These are phyloP conservation scores for Coregonus clupeaformis DNA, from an alignment of 2,113 vertebrate species.

Conservation along the genomic window DNA sequence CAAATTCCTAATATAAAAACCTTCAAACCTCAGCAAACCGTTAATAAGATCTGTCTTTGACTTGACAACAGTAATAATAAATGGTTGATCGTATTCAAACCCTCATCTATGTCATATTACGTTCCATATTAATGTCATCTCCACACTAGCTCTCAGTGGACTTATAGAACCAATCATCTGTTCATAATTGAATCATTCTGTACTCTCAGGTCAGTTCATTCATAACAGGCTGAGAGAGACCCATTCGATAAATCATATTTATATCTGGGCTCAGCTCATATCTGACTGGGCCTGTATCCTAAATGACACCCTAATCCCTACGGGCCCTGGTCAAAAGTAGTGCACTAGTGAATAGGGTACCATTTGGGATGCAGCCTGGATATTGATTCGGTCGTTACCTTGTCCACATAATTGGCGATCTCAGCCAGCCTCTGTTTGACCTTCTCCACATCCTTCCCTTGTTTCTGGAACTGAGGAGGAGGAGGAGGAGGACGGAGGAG, in stretches of 20 bases:
- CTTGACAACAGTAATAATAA: not conserved
- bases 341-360: no score
- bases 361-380: not conserved
- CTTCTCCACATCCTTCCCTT: constrained; percentile 95
- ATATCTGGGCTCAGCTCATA: not conserved
- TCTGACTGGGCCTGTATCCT: not conserved
- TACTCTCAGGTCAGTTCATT: constrained; percentile 41
- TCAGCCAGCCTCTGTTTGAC: constrained; percentile 95
- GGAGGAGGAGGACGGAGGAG: not conserved
- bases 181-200: constrained; percentile 58
- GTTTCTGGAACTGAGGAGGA: constrained; percentile 88
- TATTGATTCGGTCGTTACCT: constrained; percentile 79
- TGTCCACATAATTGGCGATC: constrained; percentile 97
- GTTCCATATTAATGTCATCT: not conserved
- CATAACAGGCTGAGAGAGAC: constrained; percentile 33
- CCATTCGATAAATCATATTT: constrained; percentile 54
- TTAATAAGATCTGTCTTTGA: not conserved
- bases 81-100: constrained; percentile 10
- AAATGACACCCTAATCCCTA: not conserved
- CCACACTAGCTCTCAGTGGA: constrained; percentile 12
- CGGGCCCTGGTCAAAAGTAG: no score
- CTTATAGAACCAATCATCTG: constrained; percentile 49
- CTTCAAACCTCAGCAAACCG: no score
- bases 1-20: no score
- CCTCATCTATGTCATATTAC: constrained; percentile 7